These are phyloP conservation scores for Periophthalmus modestus DNA, from an alignment of 2,113 vertebrate genomes.

Conservation along the genomic window DNA sequence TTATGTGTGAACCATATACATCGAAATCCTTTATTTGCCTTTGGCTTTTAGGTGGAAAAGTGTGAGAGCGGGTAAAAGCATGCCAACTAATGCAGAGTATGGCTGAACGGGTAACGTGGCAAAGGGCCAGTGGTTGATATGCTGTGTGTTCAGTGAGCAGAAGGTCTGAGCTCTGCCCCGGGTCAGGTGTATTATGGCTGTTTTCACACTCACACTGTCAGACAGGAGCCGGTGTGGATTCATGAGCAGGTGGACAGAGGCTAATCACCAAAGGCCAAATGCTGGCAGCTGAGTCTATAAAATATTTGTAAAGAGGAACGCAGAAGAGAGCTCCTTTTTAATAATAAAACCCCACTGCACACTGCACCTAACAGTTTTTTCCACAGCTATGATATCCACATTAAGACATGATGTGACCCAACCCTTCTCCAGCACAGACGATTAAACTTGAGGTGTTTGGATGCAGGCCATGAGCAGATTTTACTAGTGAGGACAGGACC, in stretches of 20 bases:
- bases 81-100: neutral
- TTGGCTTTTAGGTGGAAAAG: neutral
- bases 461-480: slow-evolving; percentile 58
- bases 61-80: neutral
- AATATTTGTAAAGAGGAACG: neutral
- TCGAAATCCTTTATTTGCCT: neutral
- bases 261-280: slow-evolving; percentile 10
- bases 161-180: slow-evolving; percentile 2
- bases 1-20: too few relatives aligned
- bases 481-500: slow-evolving; percentile 70
- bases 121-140: neutral
- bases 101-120: neutral
- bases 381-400: neutral
- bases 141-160: slow-evolving; percentile 6
- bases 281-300: slow-evolving; percentile 21
- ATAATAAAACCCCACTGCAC: neutral
- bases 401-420: slow-evolving; percentile 4
- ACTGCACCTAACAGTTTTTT: neutral
- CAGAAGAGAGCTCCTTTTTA: neutral
- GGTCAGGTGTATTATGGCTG: neutral
- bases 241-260: slow-evolving; percentile 17
- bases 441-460: slow-evolving; percentile 56
- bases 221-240: slow-evolving; percentile 8
- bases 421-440: slow-evolving; percentile 33
- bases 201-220: neutral